Evolutionary conservation across 2,113 vertebrate genomes (phyloP), one percentile per base, ranked within the genome.

Genomic region (Hylia prasina): DNA sequence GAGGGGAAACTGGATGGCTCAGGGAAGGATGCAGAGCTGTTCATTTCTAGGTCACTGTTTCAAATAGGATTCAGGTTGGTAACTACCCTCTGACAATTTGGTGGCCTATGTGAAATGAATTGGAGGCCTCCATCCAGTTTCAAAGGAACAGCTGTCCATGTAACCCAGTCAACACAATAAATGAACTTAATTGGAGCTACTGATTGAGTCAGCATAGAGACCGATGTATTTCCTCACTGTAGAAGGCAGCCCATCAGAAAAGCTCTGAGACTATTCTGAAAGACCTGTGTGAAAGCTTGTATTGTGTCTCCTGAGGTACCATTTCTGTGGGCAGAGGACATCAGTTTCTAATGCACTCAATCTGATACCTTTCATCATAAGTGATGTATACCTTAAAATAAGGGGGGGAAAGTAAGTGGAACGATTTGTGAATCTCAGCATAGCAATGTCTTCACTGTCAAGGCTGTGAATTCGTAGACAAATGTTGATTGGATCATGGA

Each of bases 341-440:
- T 95, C 85, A 93, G 92, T 94, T 95, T 91, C 94, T 96, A 92
- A 89, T 94, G 88, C 79, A 37, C 89, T 96, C 96, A 95, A 90
- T 94, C 94, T 92, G 93, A 95, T 94, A 96, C 87, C 88, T 97
- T 96, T 95, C 90, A 87, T 95, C 87, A 64, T 81, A 84, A 96
- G 50, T 94, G 82, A 87, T 63, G 50, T 93, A 37, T 80, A 94
- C 84, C 87, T 94, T 97, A 96, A 81, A 94, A 92, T 84, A 76
- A 25, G 31, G 19, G 37, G 33, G 3, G 5, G 0, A 22, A 75
- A 89, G 56, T 11, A 73, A 82, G 58, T 75, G 50, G 50, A 94
- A 48, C 11, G 51, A n/a, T 94, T 92, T 95, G 45, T 89, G 89
- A 58, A 78, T 70, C 40, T 85, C 89, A 65, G n/a, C 68, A 63